Evolutionary conservation across 2,888 invertebrate species (phyloP).

Genomic region (Lepidocyrtoides sp.): DNA sequence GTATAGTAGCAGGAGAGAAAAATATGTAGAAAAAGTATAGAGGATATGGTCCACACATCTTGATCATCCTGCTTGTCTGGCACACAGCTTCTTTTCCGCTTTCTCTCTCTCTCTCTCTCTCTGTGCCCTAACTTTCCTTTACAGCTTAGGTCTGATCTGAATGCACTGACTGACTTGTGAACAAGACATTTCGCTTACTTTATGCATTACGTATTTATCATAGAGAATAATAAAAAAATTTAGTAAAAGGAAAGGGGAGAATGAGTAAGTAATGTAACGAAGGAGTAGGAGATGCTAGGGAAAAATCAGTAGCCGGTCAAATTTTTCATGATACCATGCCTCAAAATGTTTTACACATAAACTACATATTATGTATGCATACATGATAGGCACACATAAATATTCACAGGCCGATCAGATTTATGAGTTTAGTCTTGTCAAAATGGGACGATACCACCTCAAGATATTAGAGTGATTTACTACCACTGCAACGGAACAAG

Average conservation of each 20-base stretch:
- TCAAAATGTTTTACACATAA: no score
- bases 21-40: background rate
- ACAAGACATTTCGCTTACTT: slow-evolving; percentile 30
- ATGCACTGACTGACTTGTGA: background rate
- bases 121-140: background rate
- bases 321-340: no score
- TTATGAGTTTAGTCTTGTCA: no score
- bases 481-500: no score
- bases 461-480: no score
- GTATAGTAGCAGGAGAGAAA: background rate
- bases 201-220: slow-evolving; percentile 27
- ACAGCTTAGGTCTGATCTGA: background rate
- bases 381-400: no score
- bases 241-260: background rate
- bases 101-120: background rate
- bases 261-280: no score
- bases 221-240: background rate
- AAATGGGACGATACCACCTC: no score
- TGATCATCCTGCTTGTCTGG: slow-evolving; percentile 4
- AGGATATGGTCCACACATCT: background rate
- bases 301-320: no score
- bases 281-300: no score
- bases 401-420: no score
- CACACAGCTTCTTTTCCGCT: background rate
- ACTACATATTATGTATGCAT: no score